A percentile compares a stretch with the other conserved stretches of the same genome.
Conservation (phyloP, 2,113 vertebrate genomes). For the Silurus glanis region DNA sequence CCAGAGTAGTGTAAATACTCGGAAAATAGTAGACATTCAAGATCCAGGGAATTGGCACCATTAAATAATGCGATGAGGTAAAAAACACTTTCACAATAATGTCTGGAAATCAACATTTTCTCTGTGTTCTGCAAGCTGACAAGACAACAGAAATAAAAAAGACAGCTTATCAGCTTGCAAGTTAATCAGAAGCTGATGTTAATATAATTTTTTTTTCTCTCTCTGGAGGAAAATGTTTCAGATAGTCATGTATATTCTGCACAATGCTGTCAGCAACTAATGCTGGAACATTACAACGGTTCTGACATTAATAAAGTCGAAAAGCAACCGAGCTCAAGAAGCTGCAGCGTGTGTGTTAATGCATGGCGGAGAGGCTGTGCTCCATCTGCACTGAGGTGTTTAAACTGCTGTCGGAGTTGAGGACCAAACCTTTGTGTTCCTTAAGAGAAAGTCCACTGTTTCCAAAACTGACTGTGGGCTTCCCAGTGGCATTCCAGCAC, state of each 20-base stretch:
- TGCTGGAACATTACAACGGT: slow-evolving; percentile 35
- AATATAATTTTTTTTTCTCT: not conserved
- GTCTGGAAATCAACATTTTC: not conserved
- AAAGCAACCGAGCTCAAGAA: slow-evolving; percentile 17
- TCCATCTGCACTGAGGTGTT: slow-evolving; percentile 24
- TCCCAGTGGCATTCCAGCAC: slow-evolving; percentile 36
- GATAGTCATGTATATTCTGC: slow-evolving; percentile 26
- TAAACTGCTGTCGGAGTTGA: slow-evolving; percentile 23
- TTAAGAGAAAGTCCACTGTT: slow-evolving; percentile 17
- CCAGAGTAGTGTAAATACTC: not conserved
- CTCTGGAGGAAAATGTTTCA: not conserved
- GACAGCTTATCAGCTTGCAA: not conserved
- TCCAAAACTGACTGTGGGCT: slow-evolving; percentile 39
- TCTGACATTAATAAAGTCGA: slow-evolving; percentile 5
- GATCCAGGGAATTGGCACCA: not conserved
- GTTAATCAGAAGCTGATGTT: not conserved
- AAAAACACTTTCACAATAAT: not conserved
- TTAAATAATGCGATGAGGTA: not conserved
- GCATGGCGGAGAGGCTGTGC: slow-evolving; percentile 4
- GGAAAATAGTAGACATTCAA: not conserved
- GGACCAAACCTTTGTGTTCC: slow-evolving; percentile 34
- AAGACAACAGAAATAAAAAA: not conserved
- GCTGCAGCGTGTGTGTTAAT: slow-evolving; percentile 10
- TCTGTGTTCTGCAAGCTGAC: not conserved
- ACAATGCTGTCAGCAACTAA: slow-evolving; percentile 30